These are phyloP conservation scores for Pelusios castaneus DNA, from an alignment of 2,113 vertebrate genomes.

Conservation along the genomic window DNA sequence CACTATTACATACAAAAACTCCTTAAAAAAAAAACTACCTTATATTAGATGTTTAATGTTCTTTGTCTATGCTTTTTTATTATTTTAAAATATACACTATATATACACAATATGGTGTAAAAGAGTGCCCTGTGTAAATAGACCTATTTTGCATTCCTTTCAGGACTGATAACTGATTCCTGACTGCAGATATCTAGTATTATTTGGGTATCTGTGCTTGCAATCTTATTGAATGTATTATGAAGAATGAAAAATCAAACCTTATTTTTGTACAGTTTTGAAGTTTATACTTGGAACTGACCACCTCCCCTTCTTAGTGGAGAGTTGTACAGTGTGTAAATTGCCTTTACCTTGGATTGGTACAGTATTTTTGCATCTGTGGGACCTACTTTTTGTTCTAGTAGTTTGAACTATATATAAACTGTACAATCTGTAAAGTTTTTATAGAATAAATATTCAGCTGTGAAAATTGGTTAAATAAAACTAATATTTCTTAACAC, in stretches of 20 bases:
- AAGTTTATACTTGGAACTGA: conserved; percentile 87
- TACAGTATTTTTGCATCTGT: conserved; percentile 90
- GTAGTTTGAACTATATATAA: conserved; percentile 88
- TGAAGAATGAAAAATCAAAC: conserved; percentile 80
- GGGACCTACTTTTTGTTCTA: conserved; percentile 87
- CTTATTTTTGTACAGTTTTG: conserved; percentile 92
- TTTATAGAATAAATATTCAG: conserved; percentile 92
- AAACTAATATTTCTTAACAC: conserved; percentile 92
- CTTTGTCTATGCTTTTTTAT: conserved; percentile 78
- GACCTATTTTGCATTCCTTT: conserved; percentile 75
- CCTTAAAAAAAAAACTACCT: conserved; percentile 73
- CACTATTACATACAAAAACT: conserved; percentile 80
- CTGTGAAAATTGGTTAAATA: conserved; percentile 91
- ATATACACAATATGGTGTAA: conserved; percentile 69
- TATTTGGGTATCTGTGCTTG: conserved; percentile 78
- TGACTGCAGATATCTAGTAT: conserved; percentile 72
- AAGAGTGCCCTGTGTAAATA: conserved; percentile 77
- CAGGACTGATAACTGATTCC: conserved; percentile 77
- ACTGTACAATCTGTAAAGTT: conserved; percentile 94
- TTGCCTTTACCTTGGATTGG: conserved; percentile 84
- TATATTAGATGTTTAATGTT: conserved; percentile 76
- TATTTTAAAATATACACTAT: conserved; percentile 73
- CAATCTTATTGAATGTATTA: conserved; percentile 87
- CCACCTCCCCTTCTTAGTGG: conserved; percentile 76
- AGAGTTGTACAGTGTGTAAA: conserved; percentile 82